A percentile compares a stretch with the other conserved stretches of the same genome.
Conservation (phyloP, 1,140 invertebrate species). For the Paralvinella palmiformis region DNA sequence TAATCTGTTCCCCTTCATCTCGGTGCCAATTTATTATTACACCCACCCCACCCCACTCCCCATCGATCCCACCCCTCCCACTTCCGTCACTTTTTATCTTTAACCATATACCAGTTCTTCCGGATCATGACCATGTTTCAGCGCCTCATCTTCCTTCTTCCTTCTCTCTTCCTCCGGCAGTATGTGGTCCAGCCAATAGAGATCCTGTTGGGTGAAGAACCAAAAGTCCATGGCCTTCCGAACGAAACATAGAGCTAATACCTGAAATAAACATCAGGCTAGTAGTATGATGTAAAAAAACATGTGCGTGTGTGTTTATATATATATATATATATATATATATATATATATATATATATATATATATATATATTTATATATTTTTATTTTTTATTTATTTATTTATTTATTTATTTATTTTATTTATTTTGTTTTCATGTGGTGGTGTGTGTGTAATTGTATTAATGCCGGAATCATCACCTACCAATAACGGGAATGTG, state of each 20-base stretch:
- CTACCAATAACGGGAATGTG: constrained; percentile 87
- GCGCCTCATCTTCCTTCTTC: constrained; percentile 46
- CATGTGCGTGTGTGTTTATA: not conserved
- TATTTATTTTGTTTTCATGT: not conserved
- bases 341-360: not conserved
- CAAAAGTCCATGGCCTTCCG: constrained; percentile 85
- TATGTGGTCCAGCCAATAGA: constrained; percentile 94
- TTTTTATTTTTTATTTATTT: not conserved
- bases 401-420: not conserved
- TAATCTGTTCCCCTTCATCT: too few species aligned
- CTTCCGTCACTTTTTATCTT: too few species aligned
- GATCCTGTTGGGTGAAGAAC: constrained; percentile 86
- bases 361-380: not conserved
- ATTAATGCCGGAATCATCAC: not conserved
- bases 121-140: not conserved
- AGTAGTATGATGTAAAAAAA: not conserved
- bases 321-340: not conserved
- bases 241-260: constrained; percentile 96
- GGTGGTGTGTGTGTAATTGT: not conserved
- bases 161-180: constrained; percentile 90
- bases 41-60: too few species aligned
- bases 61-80: too few species aligned
- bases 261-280: constrained; percentile 51
- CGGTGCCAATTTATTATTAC: too few species aligned
- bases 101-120: too few species aligned